A percentile compares a stretch with the other conserved stretches of the same genome.
These are phyloP conservation scores for Pristionchus arcanus DNA, from an alignment of 2,888 invertebrate genomes.

Conservation along the genomic window DNA sequence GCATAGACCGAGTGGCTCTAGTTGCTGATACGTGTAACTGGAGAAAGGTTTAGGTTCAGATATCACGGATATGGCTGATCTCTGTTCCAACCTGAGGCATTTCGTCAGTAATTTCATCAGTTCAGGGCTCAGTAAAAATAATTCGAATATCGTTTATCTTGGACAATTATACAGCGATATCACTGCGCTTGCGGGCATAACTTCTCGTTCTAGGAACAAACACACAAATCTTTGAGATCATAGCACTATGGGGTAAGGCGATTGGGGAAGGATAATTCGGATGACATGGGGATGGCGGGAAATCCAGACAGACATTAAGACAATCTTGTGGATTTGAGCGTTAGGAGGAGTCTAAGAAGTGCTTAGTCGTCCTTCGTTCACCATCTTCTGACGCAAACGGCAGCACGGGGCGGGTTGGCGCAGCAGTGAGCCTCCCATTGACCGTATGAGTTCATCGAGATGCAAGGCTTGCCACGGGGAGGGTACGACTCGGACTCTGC, in stretches of 20 bases:
- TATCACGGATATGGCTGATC: background rate
- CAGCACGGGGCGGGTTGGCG: slow-evolving; percentile 37
- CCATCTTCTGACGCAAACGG: slow-evolving; percentile 45
- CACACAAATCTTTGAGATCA: slow-evolving; percentile 7
- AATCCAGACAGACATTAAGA: background rate
- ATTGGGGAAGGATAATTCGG: background rate
- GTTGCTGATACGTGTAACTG: background rate
- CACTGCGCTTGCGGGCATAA: background rate
- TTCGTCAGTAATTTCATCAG: background rate
- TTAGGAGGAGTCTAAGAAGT: background rate
- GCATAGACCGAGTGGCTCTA: background rate
- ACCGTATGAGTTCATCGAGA: slow-evolving; percentile 36
- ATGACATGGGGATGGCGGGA: slow-evolving; percentile 17
- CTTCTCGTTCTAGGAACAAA: background rate
- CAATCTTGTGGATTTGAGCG: no score
- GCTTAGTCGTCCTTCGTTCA: background rate
- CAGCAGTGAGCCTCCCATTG: slow-evolving; percentile 55
- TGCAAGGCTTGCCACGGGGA: slow-evolving; percentile 49
- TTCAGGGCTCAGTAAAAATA: background rate
- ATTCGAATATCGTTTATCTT: slow-evolving; percentile 12
- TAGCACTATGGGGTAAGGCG: background rate
- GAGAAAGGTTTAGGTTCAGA: background rate
- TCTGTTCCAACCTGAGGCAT: background rate
- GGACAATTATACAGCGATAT: slow-evolving; percentile 19
- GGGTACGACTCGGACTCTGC: slow-evolving; percentile 44